Evolutionary conservation across 2,113 vertebrate species (phyloP).

Genomic region (Tenrec ecaudatus): DNA sequence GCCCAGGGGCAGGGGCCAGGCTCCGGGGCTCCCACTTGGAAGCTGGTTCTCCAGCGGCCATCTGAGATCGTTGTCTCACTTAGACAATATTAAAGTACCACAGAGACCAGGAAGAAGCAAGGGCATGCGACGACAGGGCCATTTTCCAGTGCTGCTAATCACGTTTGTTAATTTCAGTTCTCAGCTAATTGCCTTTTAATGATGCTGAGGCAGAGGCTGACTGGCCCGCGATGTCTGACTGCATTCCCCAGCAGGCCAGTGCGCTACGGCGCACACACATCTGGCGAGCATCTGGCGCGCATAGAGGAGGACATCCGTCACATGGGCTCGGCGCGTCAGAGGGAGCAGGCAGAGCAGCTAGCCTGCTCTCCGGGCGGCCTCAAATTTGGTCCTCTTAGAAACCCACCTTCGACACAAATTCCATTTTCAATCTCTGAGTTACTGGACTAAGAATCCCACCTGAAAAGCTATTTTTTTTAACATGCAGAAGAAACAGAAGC

Average conservation of each 20-base stretch:
- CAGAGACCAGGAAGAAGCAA: background rate
- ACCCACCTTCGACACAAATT: background rate
- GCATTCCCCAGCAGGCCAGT: background rate
- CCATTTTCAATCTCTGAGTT: background rate
- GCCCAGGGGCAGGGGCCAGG: background rate
- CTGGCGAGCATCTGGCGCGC: slow-evolving; percentile 71
- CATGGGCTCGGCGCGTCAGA: slow-evolving; percentile 3
- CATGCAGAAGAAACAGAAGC: no score
- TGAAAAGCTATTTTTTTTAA: background rate
- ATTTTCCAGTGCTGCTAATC: slow-evolving; percentile 38
- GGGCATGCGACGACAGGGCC: background rate
- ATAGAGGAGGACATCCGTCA: slow-evolving; percentile 19
- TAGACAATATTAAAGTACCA: background rate
- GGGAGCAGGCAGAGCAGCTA: background rate
- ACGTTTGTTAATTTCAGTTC: slow-evolving; percentile 56
- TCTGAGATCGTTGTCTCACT: background rate
- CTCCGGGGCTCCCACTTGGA: background rate
- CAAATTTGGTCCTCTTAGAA: slow-evolving; percentile 32
- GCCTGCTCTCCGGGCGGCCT: slow-evolving; percentile 11
- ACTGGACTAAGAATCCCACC: background rate
- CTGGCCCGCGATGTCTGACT: slow-evolving; percentile 5
- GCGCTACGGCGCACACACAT: slow-evolving; percentile 46
- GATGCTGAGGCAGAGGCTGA: slow-evolving; percentile 47
- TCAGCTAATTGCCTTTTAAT: slow-evolving; percentile 64
- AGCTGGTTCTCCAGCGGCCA: background rate